Evolutionary conservation across 1,140 invertebrate genomes (phyloP).

Genomic region (Drosophila sucinea): DNA sequence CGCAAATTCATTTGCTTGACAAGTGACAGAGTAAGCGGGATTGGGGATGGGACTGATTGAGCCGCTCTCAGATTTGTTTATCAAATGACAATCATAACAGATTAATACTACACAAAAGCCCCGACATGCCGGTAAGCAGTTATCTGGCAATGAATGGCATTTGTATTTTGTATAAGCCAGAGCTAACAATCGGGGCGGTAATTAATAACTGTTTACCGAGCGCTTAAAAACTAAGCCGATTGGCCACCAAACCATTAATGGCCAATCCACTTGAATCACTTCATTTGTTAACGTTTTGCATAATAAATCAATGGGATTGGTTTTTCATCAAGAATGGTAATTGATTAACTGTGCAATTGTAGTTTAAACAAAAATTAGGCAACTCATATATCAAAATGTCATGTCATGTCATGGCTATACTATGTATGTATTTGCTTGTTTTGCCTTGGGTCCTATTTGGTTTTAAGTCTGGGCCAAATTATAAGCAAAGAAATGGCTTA

Average conservation of each 20-base stretch:
- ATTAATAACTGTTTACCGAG: constrained; percentile 78
- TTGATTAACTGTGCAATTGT: constrained; percentile 65
- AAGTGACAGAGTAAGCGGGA: not conserved
- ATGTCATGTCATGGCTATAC: not conserved
- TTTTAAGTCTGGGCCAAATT: constrained; percentile 37
- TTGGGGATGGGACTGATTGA: not conserved
- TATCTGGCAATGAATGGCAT: constrained; percentile 41
- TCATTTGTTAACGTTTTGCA: constrained; percentile 54
- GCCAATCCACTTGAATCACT: constrained; percentile 5
- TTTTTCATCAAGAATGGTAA: constrained; percentile 5
- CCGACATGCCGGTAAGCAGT: constrained; percentile 46
- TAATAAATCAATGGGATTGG: constrained; percentile 70
- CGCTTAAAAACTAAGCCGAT: constrained; percentile 61
- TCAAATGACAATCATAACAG: constrained; percentile 77
- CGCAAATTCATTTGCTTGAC: constrained; percentile 51
- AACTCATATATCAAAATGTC: constrained; percentile 38
- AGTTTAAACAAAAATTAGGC: constrained; percentile 38
- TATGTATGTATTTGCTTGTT: not conserved
- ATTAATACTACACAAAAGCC: constrained; percentile 70
- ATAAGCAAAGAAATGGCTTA: constrained; percentile 29
- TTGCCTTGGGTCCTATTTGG: not conserved
- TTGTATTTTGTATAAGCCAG: constrained; percentile 51
- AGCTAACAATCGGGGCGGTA: constrained; percentile 47
- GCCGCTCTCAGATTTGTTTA: constrained; percentile 31
- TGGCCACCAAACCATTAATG: not conserved